Evolutionary conservation across 2,797 vertebrate genomes (phyloP).

Genomic region (Prunella strophiata): DNA sequence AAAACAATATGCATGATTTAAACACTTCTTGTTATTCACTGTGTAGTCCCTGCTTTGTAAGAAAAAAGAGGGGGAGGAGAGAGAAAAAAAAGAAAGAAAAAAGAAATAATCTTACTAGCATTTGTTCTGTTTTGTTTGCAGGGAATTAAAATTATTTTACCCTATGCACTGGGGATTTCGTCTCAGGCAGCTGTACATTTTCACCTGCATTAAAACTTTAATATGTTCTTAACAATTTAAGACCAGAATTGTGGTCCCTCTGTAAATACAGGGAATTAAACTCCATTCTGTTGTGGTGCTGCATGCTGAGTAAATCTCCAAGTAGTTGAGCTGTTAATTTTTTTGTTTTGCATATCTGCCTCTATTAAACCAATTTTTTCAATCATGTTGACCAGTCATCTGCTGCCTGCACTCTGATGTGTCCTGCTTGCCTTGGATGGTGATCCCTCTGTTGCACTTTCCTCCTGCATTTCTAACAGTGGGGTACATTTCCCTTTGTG

Average conservation of each 20-base stretch:
- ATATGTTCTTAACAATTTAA: neutral
- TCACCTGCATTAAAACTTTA: neutral
- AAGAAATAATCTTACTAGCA: neutral
- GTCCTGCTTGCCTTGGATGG: neutral
- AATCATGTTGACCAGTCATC: neutral
- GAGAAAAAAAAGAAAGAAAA: fast-evolving
- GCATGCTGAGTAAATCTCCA: slow-evolving; percentile 1
- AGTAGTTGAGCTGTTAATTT: slow-evolving; percentile 12
- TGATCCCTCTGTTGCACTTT: neutral
- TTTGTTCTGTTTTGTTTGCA: neutral
- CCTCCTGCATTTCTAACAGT: neutral
- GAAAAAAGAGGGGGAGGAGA: fast-evolving
- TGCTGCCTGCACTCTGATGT: neutral
- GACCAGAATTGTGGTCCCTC: neutral
- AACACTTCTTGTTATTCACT: neutral
- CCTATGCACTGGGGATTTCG: neutral
- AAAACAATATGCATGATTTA: slow-evolving; percentile 1
- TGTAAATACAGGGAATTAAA: slow-evolving; percentile 5
- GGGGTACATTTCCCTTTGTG: neutral
- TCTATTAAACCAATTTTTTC: slow-evolving; percentile 9
- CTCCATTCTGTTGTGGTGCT: neutral
- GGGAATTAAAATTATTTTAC: neutral
- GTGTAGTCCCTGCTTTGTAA: neutral
- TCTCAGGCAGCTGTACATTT: neutral
- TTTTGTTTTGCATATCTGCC: neutral